Evolutionary conservation across 2,888 invertebrate genomes (phyloP).

Genomic region (Antheraea yamamai): DNA sequence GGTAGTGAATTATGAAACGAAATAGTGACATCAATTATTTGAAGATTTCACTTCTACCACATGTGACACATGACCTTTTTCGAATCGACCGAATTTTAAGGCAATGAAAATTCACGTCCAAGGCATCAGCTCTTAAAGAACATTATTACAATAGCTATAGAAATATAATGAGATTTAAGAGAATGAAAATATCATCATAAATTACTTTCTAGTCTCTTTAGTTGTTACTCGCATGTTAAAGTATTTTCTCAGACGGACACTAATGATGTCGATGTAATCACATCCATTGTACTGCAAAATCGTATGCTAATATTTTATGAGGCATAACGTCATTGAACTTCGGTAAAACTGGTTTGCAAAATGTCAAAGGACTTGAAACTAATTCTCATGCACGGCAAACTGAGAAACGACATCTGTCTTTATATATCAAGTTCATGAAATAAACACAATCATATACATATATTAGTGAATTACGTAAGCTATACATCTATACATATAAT

Average conservation of each 20-base stretch:
- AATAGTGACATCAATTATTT: no score
- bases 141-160: no score
- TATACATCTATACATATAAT: not conserved
- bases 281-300: conserved; percentile 1
- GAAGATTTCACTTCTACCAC: no score
- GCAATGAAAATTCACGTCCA: no score
- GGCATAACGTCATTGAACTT: conserved; percentile 12
- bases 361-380: conserved; percentile 8
- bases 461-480: not conserved
- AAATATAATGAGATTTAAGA: no score
- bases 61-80: no score
- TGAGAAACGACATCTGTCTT: not conserved
- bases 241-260: not conserved
- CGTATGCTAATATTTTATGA: conserved; percentile 11
- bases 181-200: no score
- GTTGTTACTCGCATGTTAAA: no score
- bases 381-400: not conserved
- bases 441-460: not conserved
- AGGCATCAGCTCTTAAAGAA: no score
- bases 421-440: not conserved
- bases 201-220: no score
- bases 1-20: no score
- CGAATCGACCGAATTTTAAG: no score
- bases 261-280: not conserved
- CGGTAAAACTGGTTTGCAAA: conserved; percentile 4